Conservation (phyloP, 2,113 vertebrate species). For the Cercocebus atys region DNA sequence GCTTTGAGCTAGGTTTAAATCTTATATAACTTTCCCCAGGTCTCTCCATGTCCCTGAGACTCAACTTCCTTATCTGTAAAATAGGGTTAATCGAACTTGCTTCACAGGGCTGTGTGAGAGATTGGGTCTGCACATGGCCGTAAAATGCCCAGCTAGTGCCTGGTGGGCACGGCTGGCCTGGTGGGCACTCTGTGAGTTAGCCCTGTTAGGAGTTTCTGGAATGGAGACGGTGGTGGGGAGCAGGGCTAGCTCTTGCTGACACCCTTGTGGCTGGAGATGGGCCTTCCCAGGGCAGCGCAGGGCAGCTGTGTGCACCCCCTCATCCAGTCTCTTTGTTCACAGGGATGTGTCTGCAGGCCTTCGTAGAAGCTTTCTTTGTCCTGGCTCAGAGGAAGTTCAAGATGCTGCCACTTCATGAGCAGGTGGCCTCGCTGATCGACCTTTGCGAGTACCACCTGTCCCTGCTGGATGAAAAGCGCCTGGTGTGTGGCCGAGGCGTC, state of each 20-base stretch:
- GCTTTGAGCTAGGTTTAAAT: neutral
- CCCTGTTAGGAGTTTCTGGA: neutral
- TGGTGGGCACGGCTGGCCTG: rapidly evolving
- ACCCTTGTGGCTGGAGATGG: neutral
- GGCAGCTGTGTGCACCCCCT: neutral
- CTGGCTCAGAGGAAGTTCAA: conserved; percentile 93
- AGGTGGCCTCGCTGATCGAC: conserved; percentile 88
- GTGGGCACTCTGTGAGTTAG: neutral
- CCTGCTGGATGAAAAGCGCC: conserved; percentile 85
- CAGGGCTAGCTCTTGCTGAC: neutral
- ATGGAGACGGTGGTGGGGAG: rapidly evolving
- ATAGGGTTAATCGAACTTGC: neutral
- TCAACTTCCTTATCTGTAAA: neutral
- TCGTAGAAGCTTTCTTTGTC: conserved; percentile 93
- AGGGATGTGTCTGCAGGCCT: conserved; percentile 97
- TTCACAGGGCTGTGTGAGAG: neutral
- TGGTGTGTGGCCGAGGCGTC: conserved; percentile 78
- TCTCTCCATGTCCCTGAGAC: neutral
- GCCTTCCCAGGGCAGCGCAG: rapidly evolving
- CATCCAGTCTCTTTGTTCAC: conserved; percentile 14
- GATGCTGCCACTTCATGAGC: conserved; percentile 85
- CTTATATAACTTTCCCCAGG: neutral
- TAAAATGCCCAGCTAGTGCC: neutral
- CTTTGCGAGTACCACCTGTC: conserved; percentile 91
- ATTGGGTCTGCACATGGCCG: neutral